These are phyloP conservation scores for Drosophila pullipes DNA, from an alignment of 2,888 invertebrate species.

Conservation along the genomic window DNA sequence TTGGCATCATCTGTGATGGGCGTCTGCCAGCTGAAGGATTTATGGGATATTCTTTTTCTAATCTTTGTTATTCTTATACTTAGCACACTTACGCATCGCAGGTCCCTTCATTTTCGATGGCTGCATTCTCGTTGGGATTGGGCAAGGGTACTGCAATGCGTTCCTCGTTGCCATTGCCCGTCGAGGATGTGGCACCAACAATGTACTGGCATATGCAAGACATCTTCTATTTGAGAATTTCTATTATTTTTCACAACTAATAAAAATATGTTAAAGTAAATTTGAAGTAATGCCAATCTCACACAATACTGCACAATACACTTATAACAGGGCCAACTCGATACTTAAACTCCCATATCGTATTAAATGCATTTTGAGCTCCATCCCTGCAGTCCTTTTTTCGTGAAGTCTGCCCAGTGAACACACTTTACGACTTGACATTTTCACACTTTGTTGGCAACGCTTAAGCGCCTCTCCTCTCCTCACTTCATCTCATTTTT, in stretches of 20 bases:
- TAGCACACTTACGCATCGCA: slow-evolving; percentile 13
- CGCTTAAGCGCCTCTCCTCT: slow-evolving; percentile 19
- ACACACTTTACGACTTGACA: slow-evolving; percentile 83
- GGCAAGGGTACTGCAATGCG: slow-evolving; percentile 5
- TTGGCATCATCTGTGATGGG: slow-evolving; percentile 27
- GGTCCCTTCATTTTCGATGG: not conserved
- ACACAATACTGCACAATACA: slow-evolving; percentile 1
- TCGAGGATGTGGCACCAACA: slow-evolving; percentile 6
- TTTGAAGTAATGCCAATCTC: not conserved
- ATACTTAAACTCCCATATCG: slow-evolving; percentile 1
- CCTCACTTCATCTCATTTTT: not conserved
- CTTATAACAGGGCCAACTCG: not conserved
- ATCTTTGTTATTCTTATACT: not conserved
- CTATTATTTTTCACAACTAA: slow-evolving; percentile 7
- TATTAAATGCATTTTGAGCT: slow-evolving; percentile 29
- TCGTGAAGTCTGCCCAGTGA: slow-evolving; percentile 32
- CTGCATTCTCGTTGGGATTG: not conserved
- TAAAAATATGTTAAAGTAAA: not conserved
- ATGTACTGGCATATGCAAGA: slow-evolving; percentile 63
- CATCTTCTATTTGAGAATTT: slow-evolving; percentile 33
- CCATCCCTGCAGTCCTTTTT: not conserved
- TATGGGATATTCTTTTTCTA: not conserved
- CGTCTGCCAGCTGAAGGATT: not conserved
- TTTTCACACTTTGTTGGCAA: slow-evolving; percentile 84
- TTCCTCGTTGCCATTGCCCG: not conserved